A percentile compares a stretch with the other conserved stretches of the same genome.
Evolutionary conservation across 1,140 invertebrate species (phyloP).

Genomic region (Trichonephila clavata): DNA sequence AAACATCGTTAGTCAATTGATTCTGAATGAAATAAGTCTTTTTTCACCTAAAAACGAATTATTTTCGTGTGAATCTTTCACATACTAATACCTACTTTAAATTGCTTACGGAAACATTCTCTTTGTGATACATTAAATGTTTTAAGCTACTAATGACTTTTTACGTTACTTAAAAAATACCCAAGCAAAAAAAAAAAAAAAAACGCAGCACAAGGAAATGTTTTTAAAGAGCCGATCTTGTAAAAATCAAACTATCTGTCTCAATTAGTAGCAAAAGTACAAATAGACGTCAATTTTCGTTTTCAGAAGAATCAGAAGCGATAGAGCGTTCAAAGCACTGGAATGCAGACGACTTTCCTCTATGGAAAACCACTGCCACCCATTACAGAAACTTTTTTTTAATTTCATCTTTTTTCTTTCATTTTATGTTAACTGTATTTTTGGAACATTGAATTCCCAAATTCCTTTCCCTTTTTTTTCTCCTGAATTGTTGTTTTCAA

Average conservation of each 20-base stretch:
- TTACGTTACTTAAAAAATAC: no score
- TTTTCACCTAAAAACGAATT: no score
- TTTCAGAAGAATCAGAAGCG: neutral
- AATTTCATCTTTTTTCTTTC: neutral
- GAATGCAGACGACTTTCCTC: conserved; percentile 29
- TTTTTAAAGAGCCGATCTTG: neutral
- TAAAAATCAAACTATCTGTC: neutral
- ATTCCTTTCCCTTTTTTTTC: neutral
- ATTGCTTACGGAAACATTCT: no score
- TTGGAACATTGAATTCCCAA: neutral
- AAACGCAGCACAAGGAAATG: neutral
- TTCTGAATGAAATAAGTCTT: no score
- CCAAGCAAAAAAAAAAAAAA: neutral
- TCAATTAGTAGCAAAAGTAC: neutral
- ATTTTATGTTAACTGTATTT: neutral
- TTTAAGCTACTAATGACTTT: no score
- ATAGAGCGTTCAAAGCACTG: neutral
- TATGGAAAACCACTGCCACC: neutral
- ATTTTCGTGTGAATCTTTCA: no score
- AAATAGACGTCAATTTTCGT: neutral
- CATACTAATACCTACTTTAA: no score
- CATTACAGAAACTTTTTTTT: conserved; percentile 19
- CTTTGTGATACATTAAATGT: no score
- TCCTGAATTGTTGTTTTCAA: neutral
- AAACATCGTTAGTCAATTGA: no score